Evolutionary conservation across 2,888 invertebrate genomes (phyloP).

Genomic region (Micoletzkya japonica): DNA sequence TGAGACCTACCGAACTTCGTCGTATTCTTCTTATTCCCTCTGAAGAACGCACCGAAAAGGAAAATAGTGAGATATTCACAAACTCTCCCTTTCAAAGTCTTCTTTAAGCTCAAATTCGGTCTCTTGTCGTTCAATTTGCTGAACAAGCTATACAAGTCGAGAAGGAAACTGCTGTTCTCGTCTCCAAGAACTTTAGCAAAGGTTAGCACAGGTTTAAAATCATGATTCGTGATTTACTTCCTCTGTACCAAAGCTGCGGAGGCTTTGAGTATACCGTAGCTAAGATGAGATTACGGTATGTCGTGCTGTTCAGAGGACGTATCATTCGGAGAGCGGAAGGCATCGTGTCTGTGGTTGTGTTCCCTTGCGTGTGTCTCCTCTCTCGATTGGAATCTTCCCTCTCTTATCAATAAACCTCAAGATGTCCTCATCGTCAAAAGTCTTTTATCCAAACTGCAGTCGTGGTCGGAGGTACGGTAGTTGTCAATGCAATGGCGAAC

Average conservation of each 20-base stretch:
- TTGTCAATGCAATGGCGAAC: background rate
- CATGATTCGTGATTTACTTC: background rate
- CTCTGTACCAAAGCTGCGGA: background rate
- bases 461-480: slow-evolving; percentile 20
- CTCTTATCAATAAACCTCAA: background rate
- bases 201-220: background rate
- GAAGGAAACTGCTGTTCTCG: slow-evolving; percentile 15
- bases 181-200: slow-evolving; percentile 27
- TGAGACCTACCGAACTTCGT: background rate
- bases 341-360: slow-evolving; percentile 44
- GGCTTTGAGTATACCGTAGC: slow-evolving; percentile 3
- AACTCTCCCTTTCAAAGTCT: background rate
- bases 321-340: slow-evolving; percentile 37
- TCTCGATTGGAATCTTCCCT: slow-evolving; percentile 34
- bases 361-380: slow-evolving; percentile 46
- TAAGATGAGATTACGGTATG: background rate
- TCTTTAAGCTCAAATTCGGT: slow-evolving; percentile 19
- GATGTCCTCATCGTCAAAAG: slow-evolving; percentile 1
- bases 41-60: background rate
- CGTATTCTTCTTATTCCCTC: no score
- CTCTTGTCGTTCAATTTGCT: slow-evolving; percentile 31
- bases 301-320: slow-evolving; percentile 37
- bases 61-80: slow-evolving; percentile 6
- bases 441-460: background rate
- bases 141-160: slow-evolving; percentile 32